phyloP scores from a whole-genome alignment of 2,113 vertebrate species.

The Carlito syrichta region DNA sequence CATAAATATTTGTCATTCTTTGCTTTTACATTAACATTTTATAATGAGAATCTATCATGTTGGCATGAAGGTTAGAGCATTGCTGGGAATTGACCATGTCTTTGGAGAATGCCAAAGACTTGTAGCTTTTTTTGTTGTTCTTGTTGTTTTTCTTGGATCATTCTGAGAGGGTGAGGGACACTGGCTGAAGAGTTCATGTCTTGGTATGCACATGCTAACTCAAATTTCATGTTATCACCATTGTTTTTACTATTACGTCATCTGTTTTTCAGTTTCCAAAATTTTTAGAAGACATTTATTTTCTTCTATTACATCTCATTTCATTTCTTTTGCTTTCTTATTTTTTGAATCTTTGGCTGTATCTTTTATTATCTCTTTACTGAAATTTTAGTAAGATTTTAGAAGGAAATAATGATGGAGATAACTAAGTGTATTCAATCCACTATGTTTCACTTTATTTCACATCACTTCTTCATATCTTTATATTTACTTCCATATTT shows the following conservation, averaged over 20 bases:
- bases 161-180: neutral
- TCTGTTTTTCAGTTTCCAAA: neutral
- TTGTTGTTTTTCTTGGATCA: neutral
- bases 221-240: neutral
- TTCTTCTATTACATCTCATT: neutral
- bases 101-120: neutral
- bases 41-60: neutral
- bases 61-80: neutral
- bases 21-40: neutral
- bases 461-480: too few relatives aligned
- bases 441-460: neutral
- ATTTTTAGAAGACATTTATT: neutral
- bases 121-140: neutral
- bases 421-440: neutral
- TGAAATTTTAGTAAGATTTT: neutral
- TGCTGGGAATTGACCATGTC: neutral
- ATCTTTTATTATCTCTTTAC: neutral
- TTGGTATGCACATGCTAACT: neutral
- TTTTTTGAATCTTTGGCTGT: neutral
- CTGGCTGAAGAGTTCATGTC: neutral
- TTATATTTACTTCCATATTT: neutral
- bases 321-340: too few relatives aligned
- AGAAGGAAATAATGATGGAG: neutral
- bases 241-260: neutral
- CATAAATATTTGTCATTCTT: neutral